A percentile compares a stretch with the other conserved stretches of the same genome.
These are phyloP conservation scores for Artibeus lituratus DNA, from an alignment of 2,797 vertebrate species.

Conservation along the genomic window DNA sequence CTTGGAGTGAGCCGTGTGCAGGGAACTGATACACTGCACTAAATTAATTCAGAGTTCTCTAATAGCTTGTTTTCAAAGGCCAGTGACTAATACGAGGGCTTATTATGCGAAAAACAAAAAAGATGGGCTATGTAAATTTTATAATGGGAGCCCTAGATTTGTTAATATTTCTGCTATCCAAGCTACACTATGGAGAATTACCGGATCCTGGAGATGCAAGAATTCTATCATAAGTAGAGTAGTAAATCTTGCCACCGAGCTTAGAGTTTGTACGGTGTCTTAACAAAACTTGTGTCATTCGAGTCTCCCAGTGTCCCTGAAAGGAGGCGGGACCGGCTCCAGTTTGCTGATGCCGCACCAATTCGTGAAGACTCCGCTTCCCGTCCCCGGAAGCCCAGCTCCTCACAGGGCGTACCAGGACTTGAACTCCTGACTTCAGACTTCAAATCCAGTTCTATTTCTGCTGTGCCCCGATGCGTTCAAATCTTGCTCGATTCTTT, in stretches of 20 bases:
- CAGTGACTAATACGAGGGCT: conserved; percentile 37
- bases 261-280: neutral
- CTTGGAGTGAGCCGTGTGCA: conserved; percentile 20
- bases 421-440: neutral
- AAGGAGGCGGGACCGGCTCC: neutral
- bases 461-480: neutral
- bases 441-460: neutral
- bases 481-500: neutral
- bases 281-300: neutral
- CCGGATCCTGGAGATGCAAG: neutral
- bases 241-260: neutral
- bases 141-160: neutral
- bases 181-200: neutral
- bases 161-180: neutral
- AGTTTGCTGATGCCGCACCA: neutral
- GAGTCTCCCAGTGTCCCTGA: neutral
- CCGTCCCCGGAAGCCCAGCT: neutral
- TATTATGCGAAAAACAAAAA: conserved; percentile 36
- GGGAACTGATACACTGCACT: conserved; percentile 64
- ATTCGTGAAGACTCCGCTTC: neutral
- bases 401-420: no score
- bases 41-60: conserved; percentile 67
- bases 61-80: conserved; percentile 52
- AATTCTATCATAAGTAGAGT: neutral
- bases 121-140: conserved; percentile 53